These are phyloP conservation scores for Aphrocallistes beatrix DNA, from an alignment of 37 sponge, comb jelly and placozoan genomes.

Conservation along the genomic window DNA sequence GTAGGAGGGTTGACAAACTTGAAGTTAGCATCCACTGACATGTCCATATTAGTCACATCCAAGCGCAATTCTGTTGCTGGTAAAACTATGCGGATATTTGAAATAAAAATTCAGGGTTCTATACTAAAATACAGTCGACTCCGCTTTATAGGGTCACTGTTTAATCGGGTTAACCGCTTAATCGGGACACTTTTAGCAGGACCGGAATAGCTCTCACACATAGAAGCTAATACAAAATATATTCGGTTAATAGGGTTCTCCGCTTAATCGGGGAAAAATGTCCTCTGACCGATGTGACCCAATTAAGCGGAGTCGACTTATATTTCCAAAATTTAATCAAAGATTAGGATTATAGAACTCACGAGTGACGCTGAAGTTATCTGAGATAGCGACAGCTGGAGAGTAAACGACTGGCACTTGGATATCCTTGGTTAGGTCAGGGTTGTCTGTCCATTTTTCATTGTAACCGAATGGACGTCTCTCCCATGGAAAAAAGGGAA, in stretches of 20 bases:
- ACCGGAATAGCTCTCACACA: too few species aligned
- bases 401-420: neutral
- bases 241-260: too few species aligned
- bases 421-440: neutral
- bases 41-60: neutral
- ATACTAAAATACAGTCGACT: too few species aligned
- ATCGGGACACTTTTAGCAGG: too few species aligned
- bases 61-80: neutral
- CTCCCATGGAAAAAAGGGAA: slow-evolving; percentile 31
- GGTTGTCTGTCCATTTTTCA: neutral
- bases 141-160: too few species aligned
- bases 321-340: neutral
- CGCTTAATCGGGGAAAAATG: too few species aligned
- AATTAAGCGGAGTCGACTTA: neutral
- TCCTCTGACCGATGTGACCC: too few species aligned
- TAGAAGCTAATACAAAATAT: too few species aligned
- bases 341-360: neutral
- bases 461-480: slow-evolving; percentile 29
- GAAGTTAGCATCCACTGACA: slow-evolving; percentile 29
- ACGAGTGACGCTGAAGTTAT: slow-evolving; percentile 36
- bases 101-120: neutral
- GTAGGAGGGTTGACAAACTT: slow-evolving; percentile 26
- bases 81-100: neutral
- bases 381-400: slow-evolving; percentile 26
- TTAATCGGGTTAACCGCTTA: too few species aligned